These are phyloP conservation scores for Coreius guichenoti DNA, from an alignment of 2,797 vertebrate genomes.

Conservation along the genomic window DNA sequence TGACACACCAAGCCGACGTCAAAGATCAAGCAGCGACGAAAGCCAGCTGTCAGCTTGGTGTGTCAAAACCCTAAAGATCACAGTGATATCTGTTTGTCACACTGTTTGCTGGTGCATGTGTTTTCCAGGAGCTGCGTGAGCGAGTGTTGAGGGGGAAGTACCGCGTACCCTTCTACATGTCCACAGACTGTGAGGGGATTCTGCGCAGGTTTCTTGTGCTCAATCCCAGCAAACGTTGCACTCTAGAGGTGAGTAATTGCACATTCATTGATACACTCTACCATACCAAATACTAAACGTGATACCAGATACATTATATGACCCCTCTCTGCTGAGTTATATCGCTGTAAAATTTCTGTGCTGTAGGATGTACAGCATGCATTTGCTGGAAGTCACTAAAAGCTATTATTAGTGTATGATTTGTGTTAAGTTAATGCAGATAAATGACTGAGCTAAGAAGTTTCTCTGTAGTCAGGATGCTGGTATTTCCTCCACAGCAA, in stretches of 20 bases:
- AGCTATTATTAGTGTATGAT: background rate
- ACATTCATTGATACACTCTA: background rate
- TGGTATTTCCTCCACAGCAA: constrained; percentile 78
- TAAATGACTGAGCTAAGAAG: constrained; percentile 12
- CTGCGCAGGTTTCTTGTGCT: constrained; percentile 91
- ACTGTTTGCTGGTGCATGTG: constrained; percentile 25
- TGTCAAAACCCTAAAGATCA: background rate
- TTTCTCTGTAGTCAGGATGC: constrained; percentile 24
- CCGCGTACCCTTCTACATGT: constrained; percentile 95
- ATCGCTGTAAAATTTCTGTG: background rate
- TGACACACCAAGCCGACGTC: background rate
- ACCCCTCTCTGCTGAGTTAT: background rate
- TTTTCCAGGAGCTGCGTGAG: constrained; percentile 87
- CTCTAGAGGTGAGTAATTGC: constrained; percentile 74
- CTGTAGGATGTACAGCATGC: background rate
- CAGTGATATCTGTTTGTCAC: background rate
- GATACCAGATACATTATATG: background rate
- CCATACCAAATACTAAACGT: background rate
- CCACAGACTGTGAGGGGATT: constrained; percentile 94
- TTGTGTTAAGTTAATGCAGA: background rate
- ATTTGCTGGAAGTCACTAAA: background rate
- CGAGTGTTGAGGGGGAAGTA: constrained; percentile 93
- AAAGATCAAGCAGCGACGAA: background rate
- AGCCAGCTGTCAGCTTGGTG: background rate
- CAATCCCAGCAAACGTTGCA: constrained; percentile 91